Percentiles rank a stretch among this genome's conserved stretches.
These are phyloP conservation scores for Polyommatus iphigenia DNA, from an alignment of 2,888 invertebrate genomes.

Conservation along the genomic window DNA sequence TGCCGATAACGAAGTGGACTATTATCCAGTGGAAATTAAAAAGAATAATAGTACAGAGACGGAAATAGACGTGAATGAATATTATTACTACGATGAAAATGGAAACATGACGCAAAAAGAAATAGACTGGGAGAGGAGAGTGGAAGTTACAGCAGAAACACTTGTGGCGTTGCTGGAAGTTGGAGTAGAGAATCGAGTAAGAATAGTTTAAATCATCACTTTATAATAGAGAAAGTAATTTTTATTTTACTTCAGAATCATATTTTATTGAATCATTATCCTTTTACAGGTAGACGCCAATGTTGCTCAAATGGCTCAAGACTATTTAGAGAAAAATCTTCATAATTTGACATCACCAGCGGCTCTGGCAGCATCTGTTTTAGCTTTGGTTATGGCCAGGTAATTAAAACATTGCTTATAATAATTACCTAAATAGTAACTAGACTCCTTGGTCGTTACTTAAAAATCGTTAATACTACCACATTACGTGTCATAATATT, in stretches of 20 bases:
- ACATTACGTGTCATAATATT: too few relatives aligned
- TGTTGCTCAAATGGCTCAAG: constrained; percentile 76
- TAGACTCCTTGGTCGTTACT: too few relatives aligned
- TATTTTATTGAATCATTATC: background rate
- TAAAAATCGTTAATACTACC: too few relatives aligned
- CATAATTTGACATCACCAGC: constrained; percentile 79
- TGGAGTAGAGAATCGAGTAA: constrained; percentile 79
- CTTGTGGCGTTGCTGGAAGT: constrained; percentile 81
- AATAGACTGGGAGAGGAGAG: constrained; percentile 76
- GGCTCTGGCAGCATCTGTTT: constrained; percentile 80
- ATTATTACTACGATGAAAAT: constrained; percentile 74
- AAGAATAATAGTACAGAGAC: constrained; percentile 59
- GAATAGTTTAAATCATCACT: constrained; percentile 4
- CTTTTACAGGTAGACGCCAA: constrained; percentile 70
- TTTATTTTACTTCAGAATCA: background rate
- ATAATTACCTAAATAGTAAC: too few relatives aligned
- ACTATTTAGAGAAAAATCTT: constrained; percentile 80
- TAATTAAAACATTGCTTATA: constrained; percentile 44
- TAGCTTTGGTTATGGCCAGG: constrained; percentile 80
- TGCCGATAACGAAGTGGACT: constrained; percentile 79
- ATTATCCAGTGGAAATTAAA: constrained; percentile 67
- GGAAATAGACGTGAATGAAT: constrained; percentile 69
- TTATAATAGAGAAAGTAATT: too few relatives aligned
- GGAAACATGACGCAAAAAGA: constrained; percentile 74
- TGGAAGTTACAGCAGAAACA: constrained; percentile 83